phyloP scores from a whole-genome alignment of 2,797 vertebrate species.

The Malurus leucopterus region DNA sequence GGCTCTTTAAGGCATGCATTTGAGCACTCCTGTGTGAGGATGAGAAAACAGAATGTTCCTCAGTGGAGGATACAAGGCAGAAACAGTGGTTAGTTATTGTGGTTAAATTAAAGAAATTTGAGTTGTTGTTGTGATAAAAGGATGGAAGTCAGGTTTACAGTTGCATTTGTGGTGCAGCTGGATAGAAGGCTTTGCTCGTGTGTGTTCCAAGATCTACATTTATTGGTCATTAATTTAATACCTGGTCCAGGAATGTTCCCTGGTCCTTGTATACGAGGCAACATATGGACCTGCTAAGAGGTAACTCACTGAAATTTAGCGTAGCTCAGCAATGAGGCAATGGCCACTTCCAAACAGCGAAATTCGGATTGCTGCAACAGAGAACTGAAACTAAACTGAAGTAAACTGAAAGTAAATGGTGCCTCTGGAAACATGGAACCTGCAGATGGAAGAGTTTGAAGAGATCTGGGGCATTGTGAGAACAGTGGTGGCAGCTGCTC shows the following conservation, averaged over 20 bases:
- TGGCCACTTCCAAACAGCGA: neutral
- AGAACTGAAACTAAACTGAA: neutral
- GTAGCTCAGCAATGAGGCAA: neutral
- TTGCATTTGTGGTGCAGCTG: neutral
- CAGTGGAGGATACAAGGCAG: neutral
- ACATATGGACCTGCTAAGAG: neutral
- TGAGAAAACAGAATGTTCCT: neutral
- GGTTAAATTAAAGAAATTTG: neutral
- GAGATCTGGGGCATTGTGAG: neutral
- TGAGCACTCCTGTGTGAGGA: neutral
- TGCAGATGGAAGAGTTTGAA: neutral
- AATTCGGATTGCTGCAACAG: neutral
- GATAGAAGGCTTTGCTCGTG: neutral
- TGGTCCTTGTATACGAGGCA: neutral
- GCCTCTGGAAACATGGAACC: neutral
- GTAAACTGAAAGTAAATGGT: neutral
- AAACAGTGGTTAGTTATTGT: neutral
- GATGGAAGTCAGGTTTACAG: neutral
- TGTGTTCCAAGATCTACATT: neutral
- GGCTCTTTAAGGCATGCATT: neutral
- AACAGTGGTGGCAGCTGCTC: rapidly evolving
- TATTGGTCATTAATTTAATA: neutral
- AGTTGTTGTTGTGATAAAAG: neutral
- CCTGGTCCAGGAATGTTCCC: neutral
- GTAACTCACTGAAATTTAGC: neutral